A percentile compares a stretch with the other conserved stretches of the same genome.
These are phyloP conservation scores for Hyles vespertilio DNA, from an alignment of 1,140 invertebrate genomes.

Conservation along the genomic window DNA sequence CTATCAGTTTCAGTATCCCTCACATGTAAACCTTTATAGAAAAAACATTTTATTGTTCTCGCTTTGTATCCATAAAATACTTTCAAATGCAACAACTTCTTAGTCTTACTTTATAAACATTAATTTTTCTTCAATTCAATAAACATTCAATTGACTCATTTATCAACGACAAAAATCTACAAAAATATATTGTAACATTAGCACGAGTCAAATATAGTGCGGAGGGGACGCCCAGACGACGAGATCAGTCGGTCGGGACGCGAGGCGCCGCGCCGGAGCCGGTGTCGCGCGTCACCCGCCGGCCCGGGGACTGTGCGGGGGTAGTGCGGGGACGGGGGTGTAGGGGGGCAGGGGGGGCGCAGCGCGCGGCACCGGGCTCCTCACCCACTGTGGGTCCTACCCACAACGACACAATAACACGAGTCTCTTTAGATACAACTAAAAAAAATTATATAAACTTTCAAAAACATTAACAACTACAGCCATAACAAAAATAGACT, in stretches of 20 bases:
- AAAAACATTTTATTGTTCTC: conserved; percentile 74
- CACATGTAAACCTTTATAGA: conserved; percentile 72
- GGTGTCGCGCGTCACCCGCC: no score
- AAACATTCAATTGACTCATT: conserved; percentile 75
- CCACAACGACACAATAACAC: conserved; percentile 45
- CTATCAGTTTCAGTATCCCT: conserved; percentile 26
- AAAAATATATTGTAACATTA: conserved; percentile 74
- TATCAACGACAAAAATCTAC: conserved; percentile 74
- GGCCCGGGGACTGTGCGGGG: no score
- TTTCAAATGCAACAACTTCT: conserved; percentile 75
- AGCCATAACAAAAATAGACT: conserved; percentile 74
- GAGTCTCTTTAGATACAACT: conserved; percentile 46
- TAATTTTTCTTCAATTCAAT: conserved; percentile 70
- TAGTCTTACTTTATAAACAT: conserved; percentile 72
- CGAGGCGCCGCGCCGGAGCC: conserved; percentile 11
- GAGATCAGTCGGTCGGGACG: conserved; percentile 37
- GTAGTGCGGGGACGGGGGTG: neutral
- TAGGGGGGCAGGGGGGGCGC: conserved; percentile 6
- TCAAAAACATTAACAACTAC: conserved; percentile 73
- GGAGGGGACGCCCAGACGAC: conserved; percentile 32
- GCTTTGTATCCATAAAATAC: conserved; percentile 73
- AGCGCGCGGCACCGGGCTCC: conserved; percentile 15
- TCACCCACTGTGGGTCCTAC: conserved; percentile 36
- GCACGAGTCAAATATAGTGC: conserved; percentile 63
- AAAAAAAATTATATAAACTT: conserved; percentile 71